Evolutionary conservation across 2,113 vertebrate species (phyloP).

Genomic region (Thermophis baileyi): DNA sequence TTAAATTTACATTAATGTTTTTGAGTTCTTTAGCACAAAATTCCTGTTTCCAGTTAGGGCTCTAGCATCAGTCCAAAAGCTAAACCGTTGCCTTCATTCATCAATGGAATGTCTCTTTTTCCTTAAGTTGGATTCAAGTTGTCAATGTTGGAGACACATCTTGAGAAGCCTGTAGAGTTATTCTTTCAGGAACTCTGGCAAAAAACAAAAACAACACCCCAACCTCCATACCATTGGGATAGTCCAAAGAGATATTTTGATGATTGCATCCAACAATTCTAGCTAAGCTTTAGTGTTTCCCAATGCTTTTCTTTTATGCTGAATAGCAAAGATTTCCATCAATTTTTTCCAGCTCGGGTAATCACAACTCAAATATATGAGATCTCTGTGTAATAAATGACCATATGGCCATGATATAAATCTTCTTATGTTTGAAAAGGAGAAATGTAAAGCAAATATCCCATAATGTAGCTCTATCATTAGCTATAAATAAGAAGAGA

Average conservation of each 20-base stretch:
- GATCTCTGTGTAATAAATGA: slow-evolving; percentile 6
- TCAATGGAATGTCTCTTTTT: not conserved
- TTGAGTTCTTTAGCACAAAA: not conserved
- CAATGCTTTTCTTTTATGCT: no score
- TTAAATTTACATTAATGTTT: not conserved
- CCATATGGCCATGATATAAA: slow-evolving; percentile 13
- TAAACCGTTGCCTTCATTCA: not conserved
- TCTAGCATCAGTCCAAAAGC: not conserved
- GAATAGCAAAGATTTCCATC: not conserved
- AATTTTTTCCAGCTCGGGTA: not conserved
- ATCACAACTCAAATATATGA: not conserved
- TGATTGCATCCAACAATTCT: not conserved
- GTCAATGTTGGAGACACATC: no score
- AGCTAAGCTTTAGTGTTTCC: not conserved
- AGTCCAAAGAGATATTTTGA: not conserved
- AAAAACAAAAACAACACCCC: not conserved
- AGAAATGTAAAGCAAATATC: slow-evolving; percentile 21
- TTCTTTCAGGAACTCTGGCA: not conserved
- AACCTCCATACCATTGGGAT: not conserved
- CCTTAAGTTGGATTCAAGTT: not conserved
- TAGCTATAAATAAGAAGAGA: slow-evolving; percentile 9
- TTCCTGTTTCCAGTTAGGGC: not conserved
- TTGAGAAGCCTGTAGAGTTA: not conserved
- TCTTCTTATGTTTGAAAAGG: slow-evolving; percentile 15
- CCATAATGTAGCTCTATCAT: not conserved